Conservation (phyloP, 2,888 invertebrate genomes). For the Smittia aterrima region DNA sequence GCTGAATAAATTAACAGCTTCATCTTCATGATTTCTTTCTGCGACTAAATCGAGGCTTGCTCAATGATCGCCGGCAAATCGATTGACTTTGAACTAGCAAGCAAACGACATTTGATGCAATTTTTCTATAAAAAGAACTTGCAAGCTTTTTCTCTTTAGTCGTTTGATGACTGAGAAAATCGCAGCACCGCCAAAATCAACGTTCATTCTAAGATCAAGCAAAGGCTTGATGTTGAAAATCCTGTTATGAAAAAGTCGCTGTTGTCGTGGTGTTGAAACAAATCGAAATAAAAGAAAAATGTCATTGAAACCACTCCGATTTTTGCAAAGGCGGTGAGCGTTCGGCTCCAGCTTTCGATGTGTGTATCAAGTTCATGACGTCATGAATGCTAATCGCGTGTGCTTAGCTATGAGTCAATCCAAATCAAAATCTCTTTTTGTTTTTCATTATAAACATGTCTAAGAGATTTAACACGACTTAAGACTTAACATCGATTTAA, state of each 20-base stretch:
- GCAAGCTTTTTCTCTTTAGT: neutral
- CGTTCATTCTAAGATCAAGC: too few species aligned
- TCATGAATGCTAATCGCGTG: neutral
- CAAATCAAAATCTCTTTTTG: neutral
- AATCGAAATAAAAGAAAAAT: conserved; percentile 6
- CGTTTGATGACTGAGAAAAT: too few species aligned
- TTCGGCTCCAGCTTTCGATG: neutral
- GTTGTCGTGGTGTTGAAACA: neutral
- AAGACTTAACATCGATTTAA: neutral
- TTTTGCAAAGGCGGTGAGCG: conserved; percentile 28
- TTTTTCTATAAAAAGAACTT: neutral
- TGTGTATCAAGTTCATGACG: neutral
- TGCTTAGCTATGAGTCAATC: conserved; percentile 6
- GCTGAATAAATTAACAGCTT: too few species aligned
- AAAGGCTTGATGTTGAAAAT: conserved; percentile 18
- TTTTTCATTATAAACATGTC: neutral
- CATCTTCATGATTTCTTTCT: too few species aligned
- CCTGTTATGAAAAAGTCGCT: conserved; percentile 1
- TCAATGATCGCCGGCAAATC: neutral
- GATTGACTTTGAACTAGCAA: neutral
- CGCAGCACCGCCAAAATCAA: too few species aligned
- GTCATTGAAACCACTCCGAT: conserved; percentile 22
- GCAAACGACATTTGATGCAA: neutral
- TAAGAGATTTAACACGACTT: neutral
- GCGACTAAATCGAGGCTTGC: neutral